Conservation (phyloP, 1,140 invertebrate species). For the Lineus longissimus region DNA sequence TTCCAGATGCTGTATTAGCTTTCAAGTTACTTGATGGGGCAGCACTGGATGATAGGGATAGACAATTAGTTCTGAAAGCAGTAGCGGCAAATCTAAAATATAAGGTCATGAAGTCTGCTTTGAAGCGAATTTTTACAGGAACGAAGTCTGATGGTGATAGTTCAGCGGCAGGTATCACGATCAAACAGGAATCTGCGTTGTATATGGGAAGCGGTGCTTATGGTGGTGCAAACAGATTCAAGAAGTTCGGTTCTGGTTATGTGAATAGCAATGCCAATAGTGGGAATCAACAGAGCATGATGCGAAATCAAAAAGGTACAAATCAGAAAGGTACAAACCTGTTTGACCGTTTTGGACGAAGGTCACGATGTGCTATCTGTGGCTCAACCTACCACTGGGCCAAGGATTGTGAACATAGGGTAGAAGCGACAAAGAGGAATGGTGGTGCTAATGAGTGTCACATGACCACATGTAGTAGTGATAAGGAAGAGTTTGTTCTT, state of each 20-base stretch:
- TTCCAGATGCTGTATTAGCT: conserved; percentile 19
- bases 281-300: too few relatives aligned
- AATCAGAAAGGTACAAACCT: not conserved
- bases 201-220: too few relatives aligned
- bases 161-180: not conserved
- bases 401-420: conserved; percentile 4
- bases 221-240: too few relatives aligned
- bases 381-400: conserved; percentile 5
- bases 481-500: not conserved
- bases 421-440: not conserved
- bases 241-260: too few relatives aligned
- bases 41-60: conserved; percentile 11
- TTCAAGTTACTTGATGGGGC: conserved; percentile 22
- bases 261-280: too few relatives aligned
- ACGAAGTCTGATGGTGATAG: not conserved
- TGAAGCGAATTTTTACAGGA: conserved; percentile 15
- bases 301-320: not conserved
- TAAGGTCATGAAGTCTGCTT: conserved; percentile 13
- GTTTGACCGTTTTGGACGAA: conserved; percentile 3
- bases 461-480: not conserved
- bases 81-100: conserved; percentile 6
- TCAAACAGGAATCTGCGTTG: too few relatives aligned
- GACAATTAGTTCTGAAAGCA: conserved; percentile 21
- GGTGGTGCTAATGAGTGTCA: not conserved
- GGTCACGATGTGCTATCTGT: conserved; percentile 7